Percentiles rank a stretch among this genome's conserved stretches.
Evolutionary conservation across 2,888 invertebrate genomes (phyloP).

Genomic region (Calliphora vomitoria): DNA sequence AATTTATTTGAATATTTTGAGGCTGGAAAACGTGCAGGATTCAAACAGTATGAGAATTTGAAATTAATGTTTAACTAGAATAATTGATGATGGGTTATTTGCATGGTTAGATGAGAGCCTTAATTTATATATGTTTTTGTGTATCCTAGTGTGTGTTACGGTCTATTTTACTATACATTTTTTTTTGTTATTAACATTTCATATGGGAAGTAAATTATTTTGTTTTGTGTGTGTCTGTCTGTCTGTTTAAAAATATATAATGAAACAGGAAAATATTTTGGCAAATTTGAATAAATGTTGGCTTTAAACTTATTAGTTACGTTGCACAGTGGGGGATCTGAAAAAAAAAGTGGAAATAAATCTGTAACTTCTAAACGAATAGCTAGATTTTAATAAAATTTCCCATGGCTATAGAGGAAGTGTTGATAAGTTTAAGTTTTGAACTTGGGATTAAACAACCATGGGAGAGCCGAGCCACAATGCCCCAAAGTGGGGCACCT

Average conservation of each 20-base stretch:
- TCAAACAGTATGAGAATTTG: background rate
- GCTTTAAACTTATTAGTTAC: background rate
- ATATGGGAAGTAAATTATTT: slow-evolving; percentile 25
- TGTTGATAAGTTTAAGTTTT: no score
- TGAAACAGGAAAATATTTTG: slow-evolving; percentile 17
- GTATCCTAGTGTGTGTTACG: background rate
- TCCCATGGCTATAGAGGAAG: no score
- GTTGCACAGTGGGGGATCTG: no score
- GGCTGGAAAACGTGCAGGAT: background rate
- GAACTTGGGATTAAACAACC: no score
- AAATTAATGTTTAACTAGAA: slow-evolving; percentile 24
- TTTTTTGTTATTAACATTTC: slow-evolving; percentile 2
- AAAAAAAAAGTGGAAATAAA: no score
- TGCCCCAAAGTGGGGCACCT: no score
- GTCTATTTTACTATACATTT: background rate
- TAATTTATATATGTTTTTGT: background rate
- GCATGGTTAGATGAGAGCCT: background rate
- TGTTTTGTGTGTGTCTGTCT: background rate
- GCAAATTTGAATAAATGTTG: slow-evolving; percentile 17
- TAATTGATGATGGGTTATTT: slow-evolving; percentile 23
- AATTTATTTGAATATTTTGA: slow-evolving; percentile 1
- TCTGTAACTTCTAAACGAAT: no score
- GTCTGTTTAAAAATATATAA: slow-evolving; percentile 8
- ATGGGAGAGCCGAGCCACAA: no score
- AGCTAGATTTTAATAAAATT: no score